phyloP scores from a whole-genome alignment of 2,888 invertebrate species.

The Tholera decimalis region DNA sequence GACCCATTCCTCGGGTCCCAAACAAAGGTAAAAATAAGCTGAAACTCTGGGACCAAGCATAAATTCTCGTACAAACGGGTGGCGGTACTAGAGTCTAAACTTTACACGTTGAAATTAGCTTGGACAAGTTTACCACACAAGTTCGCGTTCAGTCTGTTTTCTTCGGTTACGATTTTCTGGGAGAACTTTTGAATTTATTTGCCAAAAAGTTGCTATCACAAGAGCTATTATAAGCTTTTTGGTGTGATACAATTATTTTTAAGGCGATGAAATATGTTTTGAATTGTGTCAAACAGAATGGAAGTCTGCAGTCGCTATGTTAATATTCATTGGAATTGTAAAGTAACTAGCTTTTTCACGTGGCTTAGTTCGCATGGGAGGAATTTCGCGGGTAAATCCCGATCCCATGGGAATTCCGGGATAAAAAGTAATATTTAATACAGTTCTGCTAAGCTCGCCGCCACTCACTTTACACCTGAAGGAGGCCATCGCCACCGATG shows the following conservation, averaged over 20 bases:
- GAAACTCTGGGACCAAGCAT: conserved; percentile 43
- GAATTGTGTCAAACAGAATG: neutral
- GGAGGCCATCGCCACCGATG: no score
- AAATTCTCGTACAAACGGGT: conserved; percentile 48
- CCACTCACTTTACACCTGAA: no score
- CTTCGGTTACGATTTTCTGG: conserved; percentile 52
- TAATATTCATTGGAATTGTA: no score
- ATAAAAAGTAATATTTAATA: no score
- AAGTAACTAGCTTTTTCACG: no score
- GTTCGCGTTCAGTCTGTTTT: conserved; percentile 49
- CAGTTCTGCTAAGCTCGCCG: no score
- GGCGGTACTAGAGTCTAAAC: conserved; percentile 54
- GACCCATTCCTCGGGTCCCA: neutral
- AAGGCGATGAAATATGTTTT: neutral
- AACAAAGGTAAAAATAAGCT: conserved; percentile 42
- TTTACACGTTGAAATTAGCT: conserved; percentile 58
- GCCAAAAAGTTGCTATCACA: conserved; percentile 25
- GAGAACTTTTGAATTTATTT: conserved; percentile 51
- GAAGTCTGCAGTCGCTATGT: no score
- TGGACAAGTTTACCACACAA: conserved; percentile 53
- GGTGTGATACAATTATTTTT: conserved; percentile 1
- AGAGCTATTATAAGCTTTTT: conserved; percentile 7
- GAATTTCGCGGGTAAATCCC: no score
- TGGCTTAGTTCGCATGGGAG: no score
- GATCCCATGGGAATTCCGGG: no score